These are phyloP conservation scores for Pangasianodon hypophthalmus DNA, from an alignment of 2,113 vertebrate genomes.

Conservation along the genomic window DNA sequence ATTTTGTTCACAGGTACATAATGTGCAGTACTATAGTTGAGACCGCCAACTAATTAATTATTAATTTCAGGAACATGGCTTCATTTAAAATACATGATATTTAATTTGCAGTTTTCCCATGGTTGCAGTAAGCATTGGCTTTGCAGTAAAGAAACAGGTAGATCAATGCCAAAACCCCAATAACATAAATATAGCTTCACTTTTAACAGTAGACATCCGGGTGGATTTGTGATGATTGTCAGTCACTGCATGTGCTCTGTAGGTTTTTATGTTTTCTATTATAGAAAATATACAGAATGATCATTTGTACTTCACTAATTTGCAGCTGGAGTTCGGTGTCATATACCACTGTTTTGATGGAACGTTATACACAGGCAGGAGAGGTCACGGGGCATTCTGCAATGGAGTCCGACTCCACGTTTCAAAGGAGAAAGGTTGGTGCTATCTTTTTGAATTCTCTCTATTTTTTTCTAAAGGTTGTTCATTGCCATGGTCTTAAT, in stretches of 20 bases:
- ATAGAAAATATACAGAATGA: neutral
- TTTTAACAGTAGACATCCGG: neutral
- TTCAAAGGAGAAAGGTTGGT: constrained; percentile 82
- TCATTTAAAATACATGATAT: neutral
- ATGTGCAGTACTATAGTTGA: neutral
- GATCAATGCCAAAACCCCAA: neutral
- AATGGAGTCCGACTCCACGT: constrained; percentile 81
- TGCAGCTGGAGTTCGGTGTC: constrained; percentile 86
- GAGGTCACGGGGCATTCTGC: constrained; percentile 85
- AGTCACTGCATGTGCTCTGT: neutral
- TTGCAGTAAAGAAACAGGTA: constrained; percentile 87
- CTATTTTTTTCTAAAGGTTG: neutral
- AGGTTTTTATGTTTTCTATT: neutral
- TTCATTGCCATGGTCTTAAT: neutral
- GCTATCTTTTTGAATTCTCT: neutral
- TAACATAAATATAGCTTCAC: neutral
- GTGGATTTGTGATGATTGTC: neutral
- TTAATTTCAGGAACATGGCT: neutral
- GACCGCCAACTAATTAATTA: neutral
- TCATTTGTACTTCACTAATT: constrained; percentile 27
- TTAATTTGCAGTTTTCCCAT: constrained; percentile 69
- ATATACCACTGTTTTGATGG: constrained; percentile 87
- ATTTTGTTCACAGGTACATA: constrained; percentile 86
- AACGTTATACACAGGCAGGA: constrained; percentile 83
- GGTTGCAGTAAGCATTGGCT: constrained; percentile 88